Base-by-base conservation (phyloP, 37 sponge, comb jelly and placozoan species). In the Chondrilla cf. caribensis region DNA sequence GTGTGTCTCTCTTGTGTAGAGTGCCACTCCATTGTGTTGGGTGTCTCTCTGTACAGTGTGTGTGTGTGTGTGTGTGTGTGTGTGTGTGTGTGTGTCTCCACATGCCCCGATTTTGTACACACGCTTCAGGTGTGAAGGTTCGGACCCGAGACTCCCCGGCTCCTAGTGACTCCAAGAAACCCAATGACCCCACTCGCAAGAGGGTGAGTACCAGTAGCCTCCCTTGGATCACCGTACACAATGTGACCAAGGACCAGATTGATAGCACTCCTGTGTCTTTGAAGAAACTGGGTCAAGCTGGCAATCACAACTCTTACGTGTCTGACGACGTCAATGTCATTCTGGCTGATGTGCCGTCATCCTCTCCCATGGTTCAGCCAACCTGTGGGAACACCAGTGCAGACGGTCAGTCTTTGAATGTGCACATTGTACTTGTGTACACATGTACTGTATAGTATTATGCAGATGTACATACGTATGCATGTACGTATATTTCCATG, bases 181-280 rank as follows among this genome's bases (percentile, higher is more conserved):
- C 59, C 81, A 66, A 58, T 15, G 81, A 43, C 42, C 3, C 41
- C 64, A 78, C 42, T 39, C 24, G 38, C 41, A 43, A 38, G 44
- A 68, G 33, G 38, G 26, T 24, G 0, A 68, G 24, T 1, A 29
- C 57, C 5, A 67, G 41, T 2, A 37, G 81, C 19, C 76, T 73
- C 25, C 76, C 76, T 2, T 73, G 76, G 76, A 42, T 73, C 76
- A 73, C 76, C 76, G 44, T 73, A 22, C 83, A 79, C 35, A 81
- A 78, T 3, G 18, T 86, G 81, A 90, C 60, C 67, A 86, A 62
- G 75, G 62, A 31, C 0, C 76, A 84, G 22, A 88, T 92, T 33
- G 86, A 88, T 72, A 86, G 84, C 82, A 92, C 89, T 8, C 92
- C 92, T 42, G 58, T n/a, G 35, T 42, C 54, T 3, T 79, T 82